Percentiles rank a stretch among this genome's conserved stretches.
These are phyloP conservation scores for Ostrea edulis DNA, from an alignment of 1,140 invertebrate species.

Conservation along the genomic window DNA sequence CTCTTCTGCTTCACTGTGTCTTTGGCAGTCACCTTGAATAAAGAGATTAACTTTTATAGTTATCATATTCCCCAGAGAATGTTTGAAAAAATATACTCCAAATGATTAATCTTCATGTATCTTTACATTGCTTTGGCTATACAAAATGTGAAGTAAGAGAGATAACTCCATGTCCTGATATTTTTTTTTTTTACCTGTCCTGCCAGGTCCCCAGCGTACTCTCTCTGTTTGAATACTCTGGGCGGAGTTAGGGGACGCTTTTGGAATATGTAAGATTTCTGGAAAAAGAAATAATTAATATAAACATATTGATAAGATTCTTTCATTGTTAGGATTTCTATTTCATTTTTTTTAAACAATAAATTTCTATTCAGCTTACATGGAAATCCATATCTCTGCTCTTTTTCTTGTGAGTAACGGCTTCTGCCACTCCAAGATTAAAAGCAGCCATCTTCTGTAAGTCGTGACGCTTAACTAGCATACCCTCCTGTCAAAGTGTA, in stretches of 20 bases:
- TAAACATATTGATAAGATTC: neutral
- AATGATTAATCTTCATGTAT: too few relatives aligned
- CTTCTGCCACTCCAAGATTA: conserved; percentile 78
- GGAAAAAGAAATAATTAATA: conserved; percentile 53
- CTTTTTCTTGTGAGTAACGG: conserved; percentile 72
- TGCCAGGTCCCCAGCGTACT: conserved; percentile 70
- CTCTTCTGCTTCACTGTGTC: conserved; percentile 64
- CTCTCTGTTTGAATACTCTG: conserved; percentile 73
- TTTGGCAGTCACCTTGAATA: conserved; percentile 72
- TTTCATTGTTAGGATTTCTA: neutral
- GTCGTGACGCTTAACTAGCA: conserved; percentile 71
- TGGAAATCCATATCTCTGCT: conserved; percentile 70
- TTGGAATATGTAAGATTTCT: conserved; percentile 79
- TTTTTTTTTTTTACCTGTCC: conserved; percentile 69
- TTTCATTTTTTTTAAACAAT: neutral
- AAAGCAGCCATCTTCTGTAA: conserved; percentile 78
- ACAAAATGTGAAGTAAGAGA: conserved; percentile 3
- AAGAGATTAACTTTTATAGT: neutral
- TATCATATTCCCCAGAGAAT: neutral
- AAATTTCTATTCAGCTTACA: conserved; percentile 59
- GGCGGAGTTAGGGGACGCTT: conserved; percentile 77
- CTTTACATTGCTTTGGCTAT: neutral
- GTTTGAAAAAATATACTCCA: neutral
- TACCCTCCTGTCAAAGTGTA: conserved; percentile 70
- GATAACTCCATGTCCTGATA: neutral